phyloP scores from a whole-genome alignment of 2,888 invertebrate genomes.

The Masnerella sp. region DNA sequence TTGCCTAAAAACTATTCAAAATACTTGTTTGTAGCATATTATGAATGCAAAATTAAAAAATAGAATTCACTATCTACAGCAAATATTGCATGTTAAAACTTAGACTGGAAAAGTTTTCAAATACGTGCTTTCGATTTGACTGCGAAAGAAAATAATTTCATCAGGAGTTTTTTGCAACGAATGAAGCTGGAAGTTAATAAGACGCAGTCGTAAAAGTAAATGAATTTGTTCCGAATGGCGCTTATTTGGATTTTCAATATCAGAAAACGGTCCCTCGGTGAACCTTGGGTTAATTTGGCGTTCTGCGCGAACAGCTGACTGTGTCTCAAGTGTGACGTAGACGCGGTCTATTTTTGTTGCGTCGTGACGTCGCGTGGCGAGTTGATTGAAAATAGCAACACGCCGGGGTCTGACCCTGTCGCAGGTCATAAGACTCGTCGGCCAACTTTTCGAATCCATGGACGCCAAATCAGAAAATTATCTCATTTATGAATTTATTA shows the following conservation, averaged over 20 bases:
- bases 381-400: slow-evolving; percentile 52
- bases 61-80: too few species aligned
- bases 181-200: too few species aligned
- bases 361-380: slow-evolving; percentile 47
- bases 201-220: slow-evolving; percentile 30
- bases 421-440: slow-evolving; percentile 45
- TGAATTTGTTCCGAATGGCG: slow-evolving; percentile 23
- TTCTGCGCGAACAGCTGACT: slow-evolving; percentile 50
- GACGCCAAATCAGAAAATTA: too few species aligned
- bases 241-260: slow-evolving; percentile 40
- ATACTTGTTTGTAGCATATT: too few species aligned
- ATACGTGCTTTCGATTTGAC: too few species aligned
- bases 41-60: too few species aligned
- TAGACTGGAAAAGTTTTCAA: too few species aligned
- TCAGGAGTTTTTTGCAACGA: too few species aligned
- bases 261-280: slow-evolving; percentile 26
- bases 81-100: too few species aligned
- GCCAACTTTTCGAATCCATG: slow-evolving; percentile 51
- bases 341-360: slow-evolving; percentile 36
- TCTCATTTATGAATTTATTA: too few species aligned
- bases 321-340: slow-evolving; percentile 51
- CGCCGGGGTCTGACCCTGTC: slow-evolving; percentile 57
- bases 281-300: slow-evolving; percentile 54
- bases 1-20: too few species aligned
- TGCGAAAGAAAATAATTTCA: background rate